Evolutionary conservation across 2,888 invertebrate genomes (phyloP).

Genomic region (Amphiduros pacificus): DNA sequence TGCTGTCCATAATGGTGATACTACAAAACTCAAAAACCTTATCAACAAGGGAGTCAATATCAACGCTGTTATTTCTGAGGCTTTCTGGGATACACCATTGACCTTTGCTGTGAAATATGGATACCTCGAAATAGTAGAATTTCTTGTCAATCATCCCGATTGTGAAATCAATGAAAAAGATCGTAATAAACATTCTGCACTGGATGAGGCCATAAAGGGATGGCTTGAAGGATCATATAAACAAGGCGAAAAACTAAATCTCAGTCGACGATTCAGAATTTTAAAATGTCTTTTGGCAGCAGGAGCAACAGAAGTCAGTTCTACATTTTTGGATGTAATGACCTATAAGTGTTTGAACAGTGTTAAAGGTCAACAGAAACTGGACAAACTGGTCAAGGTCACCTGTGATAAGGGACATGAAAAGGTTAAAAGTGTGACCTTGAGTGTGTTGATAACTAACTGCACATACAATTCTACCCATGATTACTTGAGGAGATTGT

Average conservation of each 20-base stretch:
- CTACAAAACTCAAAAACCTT: constrained; percentile 3
- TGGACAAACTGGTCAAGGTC: constrained; percentile 17
- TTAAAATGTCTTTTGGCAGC: constrained; percentile 17
- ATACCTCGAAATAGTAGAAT: constrained; percentile 24
- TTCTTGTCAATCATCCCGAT: constrained; percentile 1
- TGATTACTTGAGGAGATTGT: neutral
- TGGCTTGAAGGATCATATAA: constrained; percentile 20
- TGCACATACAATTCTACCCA: constrained; percentile 8
- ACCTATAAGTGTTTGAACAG: constrained; percentile 6
- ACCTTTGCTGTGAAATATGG: constrained; percentile 21
- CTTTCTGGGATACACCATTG: constrained; percentile 17
- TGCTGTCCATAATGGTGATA: constrained; percentile 14
- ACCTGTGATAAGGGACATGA: constrained; percentile 7
- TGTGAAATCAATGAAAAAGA: constrained; percentile 16
- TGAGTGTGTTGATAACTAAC: constrained; percentile 9
- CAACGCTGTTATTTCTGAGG: constrained; percentile 17
- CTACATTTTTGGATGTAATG: constrained; percentile 6
- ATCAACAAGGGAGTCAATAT: constrained; percentile 13
- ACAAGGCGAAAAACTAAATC: neutral
- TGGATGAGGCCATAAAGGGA: constrained; percentile 22
- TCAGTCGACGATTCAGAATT: constrained; percentile 17
- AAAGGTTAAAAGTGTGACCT: constrained; percentile 4
- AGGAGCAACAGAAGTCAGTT: constrained; percentile 9
- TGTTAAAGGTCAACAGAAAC: neutral
- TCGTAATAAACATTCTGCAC: constrained; percentile 15